Evolutionary conservation across 1,140 invertebrate species (phyloP).

Genomic region (Episyrphus balteatus): DNA sequence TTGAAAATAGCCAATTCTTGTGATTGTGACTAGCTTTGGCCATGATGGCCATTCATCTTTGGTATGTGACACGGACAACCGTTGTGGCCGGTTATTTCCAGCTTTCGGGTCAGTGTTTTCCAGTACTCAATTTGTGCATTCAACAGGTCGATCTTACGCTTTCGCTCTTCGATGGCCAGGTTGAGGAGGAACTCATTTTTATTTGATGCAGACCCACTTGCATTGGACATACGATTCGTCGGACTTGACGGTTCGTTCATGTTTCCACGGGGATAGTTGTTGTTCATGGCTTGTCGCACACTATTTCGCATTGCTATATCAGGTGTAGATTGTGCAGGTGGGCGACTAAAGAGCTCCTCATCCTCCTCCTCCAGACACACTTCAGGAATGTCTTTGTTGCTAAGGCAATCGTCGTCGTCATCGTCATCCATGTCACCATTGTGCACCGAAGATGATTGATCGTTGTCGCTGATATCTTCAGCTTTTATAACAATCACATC

Average conservation of each 20-base stretch:
- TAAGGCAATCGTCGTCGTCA: slow-evolving; percentile 29
- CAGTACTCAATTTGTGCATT: slow-evolving; percentile 34
- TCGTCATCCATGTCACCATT: slow-evolving; percentile 29
- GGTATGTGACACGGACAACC: background rate
- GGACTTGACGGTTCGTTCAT: background rate
- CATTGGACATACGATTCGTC: background rate
- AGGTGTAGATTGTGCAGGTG: slow-evolving; percentile 17
- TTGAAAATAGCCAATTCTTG: slow-evolving; percentile 4
- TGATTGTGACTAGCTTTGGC: slow-evolving; percentile 10
- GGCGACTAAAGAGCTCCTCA: slow-evolving; percentile 25
- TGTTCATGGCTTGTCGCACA: slow-evolving; percentile 4
- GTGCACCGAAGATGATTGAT: slow-evolving; percentile 22
- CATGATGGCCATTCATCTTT: slow-evolving; percentile 14
- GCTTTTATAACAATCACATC: slow-evolving; percentile 34
- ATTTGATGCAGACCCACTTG: background rate
- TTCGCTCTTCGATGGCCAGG: slow-evolving; percentile 27
- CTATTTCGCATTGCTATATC: too few relatives aligned
- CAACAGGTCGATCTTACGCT: slow-evolving; percentile 26
- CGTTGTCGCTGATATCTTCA: slow-evolving; percentile 33
- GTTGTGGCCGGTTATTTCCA: slow-evolving; percentile 26
- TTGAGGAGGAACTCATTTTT: slow-evolving; percentile 22
- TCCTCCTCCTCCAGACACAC: slow-evolving; percentile 30
- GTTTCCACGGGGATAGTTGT: background rate
- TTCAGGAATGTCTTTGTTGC: slow-evolving; percentile 27
- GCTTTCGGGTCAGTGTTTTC: slow-evolving; percentile 30